Conservation (phyloP, 2,113 vertebrate genomes). For the Polyodon spathula region DNA sequence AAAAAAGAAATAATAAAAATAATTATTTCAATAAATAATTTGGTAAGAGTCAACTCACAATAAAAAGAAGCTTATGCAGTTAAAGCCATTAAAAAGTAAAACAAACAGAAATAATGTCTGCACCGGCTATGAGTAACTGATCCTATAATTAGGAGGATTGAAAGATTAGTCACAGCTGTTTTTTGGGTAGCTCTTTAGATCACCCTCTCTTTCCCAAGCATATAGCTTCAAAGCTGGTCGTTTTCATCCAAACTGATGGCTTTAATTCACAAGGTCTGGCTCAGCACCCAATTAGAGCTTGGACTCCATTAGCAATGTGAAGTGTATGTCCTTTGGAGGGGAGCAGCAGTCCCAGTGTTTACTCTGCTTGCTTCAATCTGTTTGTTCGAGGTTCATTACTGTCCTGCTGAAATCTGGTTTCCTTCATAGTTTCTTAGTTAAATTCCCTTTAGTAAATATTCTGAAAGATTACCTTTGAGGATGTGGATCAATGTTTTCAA, state of each 20-base stretch:
- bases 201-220: background rate
- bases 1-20: too few relatives aligned
- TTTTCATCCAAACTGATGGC: background rate
- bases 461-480: too few relatives aligned
- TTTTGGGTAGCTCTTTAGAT: too few relatives aligned
- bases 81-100: background rate
- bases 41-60: background rate
- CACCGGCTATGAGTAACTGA: background rate
- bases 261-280: background rate
- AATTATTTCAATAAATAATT: too few relatives aligned
- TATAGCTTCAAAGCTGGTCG: background rate
- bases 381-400: background rate
- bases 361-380: background rate
- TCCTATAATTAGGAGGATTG: background rate
- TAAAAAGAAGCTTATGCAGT: too few relatives aligned
- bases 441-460: background rate
- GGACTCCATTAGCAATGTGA: background rate
- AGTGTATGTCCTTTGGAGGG: background rate
- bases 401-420: background rate
- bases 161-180: too few relatives aligned
- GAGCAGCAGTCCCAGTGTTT: background rate
- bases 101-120: background rate
- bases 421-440: background rate
- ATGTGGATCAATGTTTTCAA: too few relatives aligned
- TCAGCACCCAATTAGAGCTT: background rate